These are phyloP conservation scores for Cephus spinipes DNA, from an alignment of 2,888 invertebrate species.

Conservation along the genomic window DNA sequence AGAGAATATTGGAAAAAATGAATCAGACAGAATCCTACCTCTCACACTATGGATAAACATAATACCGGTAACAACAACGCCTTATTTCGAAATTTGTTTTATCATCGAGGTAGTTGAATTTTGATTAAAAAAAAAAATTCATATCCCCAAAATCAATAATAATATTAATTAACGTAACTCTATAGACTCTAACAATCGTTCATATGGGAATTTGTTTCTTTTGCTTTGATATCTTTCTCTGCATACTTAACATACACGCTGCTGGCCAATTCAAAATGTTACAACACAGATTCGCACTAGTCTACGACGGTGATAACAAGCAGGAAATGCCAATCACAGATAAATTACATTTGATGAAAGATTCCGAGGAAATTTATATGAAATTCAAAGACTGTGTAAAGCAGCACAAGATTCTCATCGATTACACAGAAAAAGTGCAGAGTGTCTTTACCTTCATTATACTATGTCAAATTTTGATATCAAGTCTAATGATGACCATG, in stretches of 20 bases:
- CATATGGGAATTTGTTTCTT: conserved; percentile 36
- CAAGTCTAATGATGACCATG: conserved; percentile 36
- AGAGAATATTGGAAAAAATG: conserved; percentile 39
- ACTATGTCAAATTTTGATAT: conserved; percentile 34
- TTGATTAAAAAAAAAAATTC: not conserved
- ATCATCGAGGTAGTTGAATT: conserved; percentile 16
- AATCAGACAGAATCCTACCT: conserved; percentile 30
- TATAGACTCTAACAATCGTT: conserved; percentile 30
- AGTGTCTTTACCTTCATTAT: conserved; percentile 29
- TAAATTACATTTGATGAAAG: not conserved
- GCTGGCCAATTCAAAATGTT: conserved; percentile 45
- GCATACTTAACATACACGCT: conserved; percentile 33
- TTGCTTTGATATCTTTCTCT: conserved; percentile 44
- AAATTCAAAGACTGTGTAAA: conserved; percentile 19
- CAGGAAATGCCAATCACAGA: too few relatives aligned
- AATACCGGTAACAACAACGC: conserved; percentile 20
- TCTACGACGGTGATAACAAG: conserved; percentile 12
- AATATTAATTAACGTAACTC: not conserved
- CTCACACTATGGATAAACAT: conserved; percentile 23
- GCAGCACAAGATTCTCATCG: conserved; percentile 33
- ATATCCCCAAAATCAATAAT: conserved; percentile 11
- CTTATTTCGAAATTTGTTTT: conserved; percentile 33
- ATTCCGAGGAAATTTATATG: conserved; percentile 1
- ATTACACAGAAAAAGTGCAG: conserved; percentile 30
- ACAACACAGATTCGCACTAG: conserved; percentile 29